These are phyloP conservation scores for Torymus aiolomorphi DNA, from an alignment of 2,888 invertebrate genomes.

Conservation along the genomic window DNA sequence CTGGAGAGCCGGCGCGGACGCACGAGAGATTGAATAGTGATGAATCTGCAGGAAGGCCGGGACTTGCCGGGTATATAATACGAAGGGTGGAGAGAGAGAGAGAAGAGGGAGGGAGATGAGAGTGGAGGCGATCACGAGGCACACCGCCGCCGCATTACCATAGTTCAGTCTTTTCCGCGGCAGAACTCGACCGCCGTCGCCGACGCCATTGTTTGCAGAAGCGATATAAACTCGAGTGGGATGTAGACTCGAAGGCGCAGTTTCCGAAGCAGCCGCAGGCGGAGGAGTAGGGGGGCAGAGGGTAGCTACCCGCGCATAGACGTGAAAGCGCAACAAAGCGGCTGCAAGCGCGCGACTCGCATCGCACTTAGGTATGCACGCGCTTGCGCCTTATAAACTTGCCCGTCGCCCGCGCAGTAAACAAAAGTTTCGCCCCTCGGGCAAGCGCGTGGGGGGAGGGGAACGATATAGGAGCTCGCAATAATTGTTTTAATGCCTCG, in stretches of 20 bases:
- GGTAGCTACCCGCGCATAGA: too few relatives aligned
- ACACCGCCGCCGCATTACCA: conserved; percentile 16
- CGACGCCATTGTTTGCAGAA: conserved; percentile 33
- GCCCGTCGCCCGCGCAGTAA: background rate
- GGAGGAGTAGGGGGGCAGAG: background rate
- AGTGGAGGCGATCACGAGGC: too few relatives aligned
- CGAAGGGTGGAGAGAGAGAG: background rate
- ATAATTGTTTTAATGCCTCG: conserved; percentile 22
- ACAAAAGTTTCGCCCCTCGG: conserved; percentile 15
- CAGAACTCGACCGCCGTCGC: background rate
- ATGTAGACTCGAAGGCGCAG: background rate
- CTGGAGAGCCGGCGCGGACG: background rate
- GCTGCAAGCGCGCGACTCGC: background rate
- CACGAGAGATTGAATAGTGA: conserved; percentile 31
- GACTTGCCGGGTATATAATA: background rate
- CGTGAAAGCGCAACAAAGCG: background rate
- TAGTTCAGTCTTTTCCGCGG: conserved; percentile 26
- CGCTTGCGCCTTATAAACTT: too few relatives aligned
- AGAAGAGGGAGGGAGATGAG: too few relatives aligned
- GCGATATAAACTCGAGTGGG: conserved; percentile 35
- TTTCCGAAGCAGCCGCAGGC: background rate
- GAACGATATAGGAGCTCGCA: background rate
- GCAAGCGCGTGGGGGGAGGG: background rate
- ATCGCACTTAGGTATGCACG: too few relatives aligned
- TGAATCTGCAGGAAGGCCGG: conserved; percentile 21